Base-by-base conservation (phyloP, 2,888 invertebrate genomes). In the Hydropsyche betteni region DNA sequence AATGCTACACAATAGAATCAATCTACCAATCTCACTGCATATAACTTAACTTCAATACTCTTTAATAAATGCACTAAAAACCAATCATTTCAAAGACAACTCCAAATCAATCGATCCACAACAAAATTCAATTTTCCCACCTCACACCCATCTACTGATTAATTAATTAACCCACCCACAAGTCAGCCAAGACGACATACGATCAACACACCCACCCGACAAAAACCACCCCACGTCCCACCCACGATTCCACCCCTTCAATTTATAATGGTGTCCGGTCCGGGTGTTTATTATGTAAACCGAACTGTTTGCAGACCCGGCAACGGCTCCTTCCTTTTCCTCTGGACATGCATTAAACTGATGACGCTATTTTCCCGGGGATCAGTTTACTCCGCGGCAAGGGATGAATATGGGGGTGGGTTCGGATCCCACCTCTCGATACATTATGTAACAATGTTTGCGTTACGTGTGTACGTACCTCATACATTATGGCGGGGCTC, bases 211-310 rank as follows among this genome's bases (percentile, higher is more conserved):
- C 44, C 44, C 44, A 24, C 24, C 24, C 24, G 24, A 24, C 24
- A 6, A 44, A 44, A 44, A 44, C 44, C 44, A 44, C 44, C 44
- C 44, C 24, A 2, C 24, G 24, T 24, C 24, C 44, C 44, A 44
- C 10, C 6, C 7, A 44, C 7, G 44, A 1, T 0, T 61, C 64
- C 74, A 53, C 70, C 53, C 34, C 44, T 52, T 74, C 76, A 69
- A 58, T 78, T 78, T 76, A 78, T 78, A 78, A 76, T 78, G 78
- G 78, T 58, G 58, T 53, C 69, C 69, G 75, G 74, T 70, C 73
- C 55, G 74, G 38, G 68, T 76, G 78, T 76, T 76, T 78, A 77
- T 77, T 76, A 78, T 78, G 78, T 78, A 78, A 78, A 78, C 78
- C 76, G 74, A 78, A 74, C 68, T 68, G 64, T 72, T 72, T 55